Base-by-base conservation (phyloP, 2,113 vertebrate species). In the Dolichotis patagonum region DNA sequence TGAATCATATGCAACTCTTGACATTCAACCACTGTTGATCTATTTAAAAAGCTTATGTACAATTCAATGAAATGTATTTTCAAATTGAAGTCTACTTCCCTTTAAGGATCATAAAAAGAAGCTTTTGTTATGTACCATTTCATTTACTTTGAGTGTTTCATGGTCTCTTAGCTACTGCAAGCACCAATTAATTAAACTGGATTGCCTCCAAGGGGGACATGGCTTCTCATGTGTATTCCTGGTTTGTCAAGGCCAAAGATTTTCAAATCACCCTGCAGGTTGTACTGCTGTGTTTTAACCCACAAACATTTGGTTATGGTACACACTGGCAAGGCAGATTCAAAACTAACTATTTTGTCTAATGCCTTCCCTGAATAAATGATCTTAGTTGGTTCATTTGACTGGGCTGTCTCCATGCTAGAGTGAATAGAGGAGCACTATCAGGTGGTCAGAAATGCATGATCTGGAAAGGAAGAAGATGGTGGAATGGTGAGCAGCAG, bases 141-240 rank as follows among this genome's bases (percentile, higher is more conserved):
- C 12, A 38, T 82, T 84, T 80, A 83, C 89, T 7, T 28, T 78
- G 46, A 91, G 26, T 38, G 87, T 88, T 87, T 85, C 80, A 49
- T 16, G 71, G 41, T 90, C 38, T 90, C 69, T 87, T 84, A 81
- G 16, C 5, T 86, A 93, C 83, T 84, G 24, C 56, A 90, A 71
- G 49, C 6, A 62, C 77, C 26, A 90, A 32, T 52, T 91, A 92
- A 94, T 90, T 97, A 90, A 97, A 83, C 88, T 86, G 82, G 60
- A 94, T 83, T 58, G 58, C 54, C 46, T 97, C 92, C 96, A 90
- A 84, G 4, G 54, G 90, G 46, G 22, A 69, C 82, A 60, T 19
- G 32, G 83, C 60, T 80, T 95, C 20, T 97, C 41, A 0, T 32
- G 6, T 81, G 38, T 38, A 80, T 43, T 56, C 81, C 28, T 16